Base-by-base conservation (phyloP, 2,888 invertebrate species). In the Cartodere bifasciata region DNA sequence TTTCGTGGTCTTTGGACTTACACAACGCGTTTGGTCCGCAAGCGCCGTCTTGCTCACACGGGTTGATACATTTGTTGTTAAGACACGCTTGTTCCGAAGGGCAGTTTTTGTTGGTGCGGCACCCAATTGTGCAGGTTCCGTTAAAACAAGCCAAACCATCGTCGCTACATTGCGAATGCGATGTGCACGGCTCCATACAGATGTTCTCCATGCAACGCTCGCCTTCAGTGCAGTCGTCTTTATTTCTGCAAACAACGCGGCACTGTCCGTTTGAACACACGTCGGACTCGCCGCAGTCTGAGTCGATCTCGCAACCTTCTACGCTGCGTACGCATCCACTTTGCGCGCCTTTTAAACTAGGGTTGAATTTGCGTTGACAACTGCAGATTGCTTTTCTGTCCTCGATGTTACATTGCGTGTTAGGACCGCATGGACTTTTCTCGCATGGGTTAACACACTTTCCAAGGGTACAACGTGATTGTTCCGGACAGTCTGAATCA, bases 11-110 rank as follows among this genome's bases (percentile, higher is more conserved):
- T 16, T 71, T 60, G 53, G 77, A 76, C 28, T 71, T 72, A 54
- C 88, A 90, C 14, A 82, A 64, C 1, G 87, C 81, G 55, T 90
- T 90, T 1, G 85, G 77, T 5, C 88, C 88, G 50, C 88, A 87
- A 7, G 78, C 71, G 40, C 76, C 76, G 38, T 75, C 73, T 16
- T 68, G 68, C 36, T 72, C 64, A 53, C 91, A 91, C 13, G 88
- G 87, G 63, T 88, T 78, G 49, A 72, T 67, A 52, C 90, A 91
- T 62, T 78, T 83, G 50, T 78, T 84, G 46, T 82, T 80, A 21
- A 88, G 69, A 50, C 91, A 91, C 3, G 87, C 77, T 51, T 86
- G 73, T 31, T 75, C 70, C 10, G 65, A 64, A 1, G 70, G 67
- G 50, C 91, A 91, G 47, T 88, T 83, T 47, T 75, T 76, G 50